Percentiles rank a stretch among this genome's conserved stretches.
These are phyloP conservation scores for Bellardia pandia DNA, from an alignment of 2,888 invertebrate genomes.

Conservation along the genomic window DNA sequence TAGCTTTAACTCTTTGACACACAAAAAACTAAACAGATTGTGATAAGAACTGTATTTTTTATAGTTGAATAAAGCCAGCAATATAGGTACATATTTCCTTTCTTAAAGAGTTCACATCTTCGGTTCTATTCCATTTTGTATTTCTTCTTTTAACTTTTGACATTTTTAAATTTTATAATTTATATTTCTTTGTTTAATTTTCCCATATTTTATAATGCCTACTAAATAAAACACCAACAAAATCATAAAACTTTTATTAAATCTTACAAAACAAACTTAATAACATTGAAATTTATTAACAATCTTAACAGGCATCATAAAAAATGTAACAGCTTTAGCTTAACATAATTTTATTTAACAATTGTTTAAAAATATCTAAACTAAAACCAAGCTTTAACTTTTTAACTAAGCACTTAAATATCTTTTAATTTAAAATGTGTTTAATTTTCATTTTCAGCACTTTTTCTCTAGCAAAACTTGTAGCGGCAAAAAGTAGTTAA, in stretches of 20 bases:
- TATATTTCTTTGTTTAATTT: background rate
- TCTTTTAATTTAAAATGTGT: background rate
- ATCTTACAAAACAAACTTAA: background rate
- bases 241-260: conserved; percentile 47
- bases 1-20: too few species aligned
- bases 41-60: background rate
- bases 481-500: conserved; percentile 51
- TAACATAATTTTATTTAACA: background rate
- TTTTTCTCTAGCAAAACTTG: conserved; percentile 15
- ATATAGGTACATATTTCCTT: background rate
- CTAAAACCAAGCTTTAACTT: background rate
- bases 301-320: background rate
- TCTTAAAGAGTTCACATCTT: background rate
- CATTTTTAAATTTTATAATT: background rate
- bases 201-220: background rate
- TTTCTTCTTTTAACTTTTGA: background rate
- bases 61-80: background rate
- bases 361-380: background rate
- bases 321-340: background rate
- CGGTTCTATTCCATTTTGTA: background rate
- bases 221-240: conserved; percentile 48
- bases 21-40: background rate
- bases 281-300: background rate
- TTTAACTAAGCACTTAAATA: conserved; percentile 5
- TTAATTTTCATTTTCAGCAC: conserved; percentile 44